phyloP scores from a whole-genome alignment of 2,797 vertebrate genomes.

The Dromococcyx pavoninus region DNA sequence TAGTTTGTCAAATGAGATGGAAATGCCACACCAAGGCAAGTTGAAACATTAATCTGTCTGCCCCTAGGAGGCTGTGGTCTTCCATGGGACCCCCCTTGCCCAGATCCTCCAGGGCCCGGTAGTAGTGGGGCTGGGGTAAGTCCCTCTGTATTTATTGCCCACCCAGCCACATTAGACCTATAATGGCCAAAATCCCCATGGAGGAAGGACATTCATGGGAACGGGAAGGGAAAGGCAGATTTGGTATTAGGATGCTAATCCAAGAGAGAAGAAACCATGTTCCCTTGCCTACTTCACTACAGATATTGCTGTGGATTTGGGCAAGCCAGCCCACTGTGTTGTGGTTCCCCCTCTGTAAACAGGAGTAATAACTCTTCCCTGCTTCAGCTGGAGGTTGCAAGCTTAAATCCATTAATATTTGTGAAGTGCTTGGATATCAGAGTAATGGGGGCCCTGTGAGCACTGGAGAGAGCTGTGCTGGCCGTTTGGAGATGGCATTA shows the following conservation, averaged over 20 bases:
- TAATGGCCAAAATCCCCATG: background rate
- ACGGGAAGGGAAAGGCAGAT: background rate
- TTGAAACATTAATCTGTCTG: slow-evolving; percentile 42
- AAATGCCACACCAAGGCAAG: slow-evolving; percentile 44
- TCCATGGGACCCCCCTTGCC: background rate
- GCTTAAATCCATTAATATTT: background rate
- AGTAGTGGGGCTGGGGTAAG: rapidly evolving
- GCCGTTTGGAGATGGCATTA: background rate
- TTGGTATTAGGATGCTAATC: background rate
- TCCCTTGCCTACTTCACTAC: background rate
- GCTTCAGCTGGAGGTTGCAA: background rate
- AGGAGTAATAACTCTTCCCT: slow-evolving; percentile 15
- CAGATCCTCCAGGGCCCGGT: rapidly evolving
- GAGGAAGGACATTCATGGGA: background rate
- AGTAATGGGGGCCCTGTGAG: background rate
- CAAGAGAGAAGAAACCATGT: background rate
- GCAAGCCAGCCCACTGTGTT: background rate
- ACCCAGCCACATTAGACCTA: too few relatives aligned
- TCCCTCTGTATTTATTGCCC: background rate
- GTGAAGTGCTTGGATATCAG: background rate
- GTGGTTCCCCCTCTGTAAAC: background rate
- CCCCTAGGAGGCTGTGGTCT: background rate
- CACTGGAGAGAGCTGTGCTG: background rate
- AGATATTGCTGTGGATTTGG: background rate
- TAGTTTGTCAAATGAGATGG: slow-evolving; percentile 66